Base-by-base conservation (phyloP, 2,797 vertebrate species). In the Pseudomugil tenellus region DNA sequence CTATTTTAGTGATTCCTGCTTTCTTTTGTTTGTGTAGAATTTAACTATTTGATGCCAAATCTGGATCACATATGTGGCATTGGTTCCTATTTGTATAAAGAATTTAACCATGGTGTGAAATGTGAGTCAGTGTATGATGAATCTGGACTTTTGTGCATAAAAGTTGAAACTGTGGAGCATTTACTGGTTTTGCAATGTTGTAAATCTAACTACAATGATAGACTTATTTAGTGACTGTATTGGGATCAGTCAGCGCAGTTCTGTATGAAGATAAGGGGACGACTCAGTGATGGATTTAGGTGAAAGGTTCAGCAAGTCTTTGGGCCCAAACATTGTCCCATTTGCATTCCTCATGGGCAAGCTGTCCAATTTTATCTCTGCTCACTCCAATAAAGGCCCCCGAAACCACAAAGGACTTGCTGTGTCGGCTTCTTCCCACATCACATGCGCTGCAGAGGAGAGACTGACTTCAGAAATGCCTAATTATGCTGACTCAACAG, bases 261-360 rank as follows among this genome's bases (percentile, higher is more conserved):
- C 61, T 73, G 57, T 59, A 52, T 31, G 54, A 68, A 70, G 83
- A 79, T 43, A 61, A 76, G 49, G 63, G 72, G 46, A 65, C 61
- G 70, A 57, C 71, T 83, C 67, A 68, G 63, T n/a, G 55, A 77
- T 52, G 56, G 74, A 57, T 72, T 70, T 75, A 73, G 73, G 70
- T 77, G 63, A 85, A 85, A 81, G 71, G 62, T 72, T 71, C 81
- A 54, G 80, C 4, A 71, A 81, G 76, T 69, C 70, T 58, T 74
- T 84, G 86, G 84, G 53, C 67, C 82, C 86, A 87, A 84, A 49
- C 71, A 21, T 76, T 52, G 70, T 80, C 77, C 83, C 59, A 65
- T 76, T 81, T 83, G 84, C 91, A 93, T 93, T 94, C 93, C 90
- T 91, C 72, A 28, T 74, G 72, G 82, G 82, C 79, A 78, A 89